A percentile compares a stretch with the other conserved stretches of the same genome.
These are phyloP conservation scores for Ochropacha duplaris DNA, from an alignment of 2,888 invertebrate species.

Conservation along the genomic window DNA sequence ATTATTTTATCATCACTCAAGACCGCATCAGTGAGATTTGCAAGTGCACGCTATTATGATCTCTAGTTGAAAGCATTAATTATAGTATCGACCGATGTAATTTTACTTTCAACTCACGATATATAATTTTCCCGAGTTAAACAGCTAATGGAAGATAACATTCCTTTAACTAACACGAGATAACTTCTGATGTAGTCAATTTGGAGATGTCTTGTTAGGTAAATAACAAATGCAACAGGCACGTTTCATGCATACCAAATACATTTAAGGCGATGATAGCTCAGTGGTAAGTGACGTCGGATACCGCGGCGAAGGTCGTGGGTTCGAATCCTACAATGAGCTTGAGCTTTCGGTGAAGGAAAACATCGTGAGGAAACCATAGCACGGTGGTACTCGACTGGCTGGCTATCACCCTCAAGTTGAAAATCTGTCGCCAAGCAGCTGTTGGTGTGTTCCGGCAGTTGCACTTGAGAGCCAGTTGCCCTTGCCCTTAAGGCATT, in stretches of 20 bases:
- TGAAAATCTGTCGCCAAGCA: too few relatives aligned
- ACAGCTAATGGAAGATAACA: slow-evolving; percentile 42
- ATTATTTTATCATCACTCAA: not conserved
- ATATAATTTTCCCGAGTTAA: slow-evolving; percentile 32
- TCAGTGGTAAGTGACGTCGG: too few relatives aligned
- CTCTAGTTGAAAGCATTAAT: not conserved
- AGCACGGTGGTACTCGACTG: too few relatives aligned
- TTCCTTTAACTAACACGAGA: slow-evolving; percentile 23
- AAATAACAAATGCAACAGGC: not conserved
- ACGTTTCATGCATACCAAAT: not conserved
- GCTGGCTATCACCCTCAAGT: too few relatives aligned
- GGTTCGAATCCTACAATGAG: too few relatives aligned
- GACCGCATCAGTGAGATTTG: not conserved
- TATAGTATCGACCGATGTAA: slow-evolving; percentile 6
- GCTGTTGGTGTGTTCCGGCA: too few relatives aligned
- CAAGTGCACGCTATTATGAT: not conserved
- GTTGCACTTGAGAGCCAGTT: too few relatives aligned
- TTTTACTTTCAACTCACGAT: slow-evolving; percentile 39
- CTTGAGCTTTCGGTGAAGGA: too few relatives aligned
- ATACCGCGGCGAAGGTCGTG: too few relatives aligned
- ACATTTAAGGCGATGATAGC: too few relatives aligned
- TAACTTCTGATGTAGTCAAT: slow-evolving; percentile 34
- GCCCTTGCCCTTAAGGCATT: too few relatives aligned
- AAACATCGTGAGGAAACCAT: too few relatives aligned
- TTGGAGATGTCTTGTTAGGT: slow-evolving; percentile 6